Evolutionary conservation across 2,113 vertebrate species (phyloP).

Genomic region (Oreocharis arfaki): DNA sequence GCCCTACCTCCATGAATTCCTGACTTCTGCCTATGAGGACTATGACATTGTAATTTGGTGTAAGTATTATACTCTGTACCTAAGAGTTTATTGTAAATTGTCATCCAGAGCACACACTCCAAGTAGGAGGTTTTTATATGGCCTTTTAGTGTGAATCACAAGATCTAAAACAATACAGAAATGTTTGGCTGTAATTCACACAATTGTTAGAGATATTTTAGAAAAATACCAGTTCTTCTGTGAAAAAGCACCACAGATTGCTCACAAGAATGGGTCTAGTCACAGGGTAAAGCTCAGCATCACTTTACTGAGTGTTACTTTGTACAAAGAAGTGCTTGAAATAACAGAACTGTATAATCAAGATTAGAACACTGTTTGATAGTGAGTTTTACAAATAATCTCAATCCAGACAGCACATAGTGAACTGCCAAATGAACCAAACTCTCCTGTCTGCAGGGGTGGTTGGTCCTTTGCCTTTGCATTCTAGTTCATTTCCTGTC

Average conservation of each 20-base stretch:
- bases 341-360: not conserved
- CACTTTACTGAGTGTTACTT: not conserved
- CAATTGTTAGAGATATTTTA: not conserved
- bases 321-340: not conserved
- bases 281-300: not conserved
- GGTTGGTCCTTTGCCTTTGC: not conserved
- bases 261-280: not conserved
- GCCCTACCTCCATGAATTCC: slow-evolving; percentile 95
- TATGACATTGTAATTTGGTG: slow-evolving; percentile 99
- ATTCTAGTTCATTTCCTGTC: not conserved
- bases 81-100: not conserved
- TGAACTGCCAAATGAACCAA: not conserved
- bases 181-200: not conserved
- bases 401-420: not conserved
- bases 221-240: not conserved
- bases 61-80: slow-evolving; percentile 72
- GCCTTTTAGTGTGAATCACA: not conserved
- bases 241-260: not conserved
- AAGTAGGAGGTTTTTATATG: not conserved
- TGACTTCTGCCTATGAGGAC: slow-evolving; percentile 95
- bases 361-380: not conserved
- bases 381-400: not conserved
- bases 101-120: not conserved
- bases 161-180: not conserved
- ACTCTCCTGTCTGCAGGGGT: not conserved